Conservation (phyloP, 2,888 invertebrate genomes). For the Paralinhomoeus sp. region DNA sequence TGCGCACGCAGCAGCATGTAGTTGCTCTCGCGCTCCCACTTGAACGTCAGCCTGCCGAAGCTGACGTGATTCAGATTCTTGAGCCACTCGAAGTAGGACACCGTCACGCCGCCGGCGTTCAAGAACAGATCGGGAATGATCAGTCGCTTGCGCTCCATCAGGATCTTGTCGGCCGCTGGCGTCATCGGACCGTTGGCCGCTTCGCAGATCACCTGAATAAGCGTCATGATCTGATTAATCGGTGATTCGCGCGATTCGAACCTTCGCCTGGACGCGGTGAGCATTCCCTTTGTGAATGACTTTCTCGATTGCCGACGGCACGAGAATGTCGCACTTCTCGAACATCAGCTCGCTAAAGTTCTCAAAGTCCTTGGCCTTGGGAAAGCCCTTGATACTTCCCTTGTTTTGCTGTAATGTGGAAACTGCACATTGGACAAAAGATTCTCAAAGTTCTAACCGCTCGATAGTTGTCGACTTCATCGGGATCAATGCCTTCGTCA, state of each 20-base stretch:
- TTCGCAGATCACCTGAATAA: slow-evolving; percentile 57
- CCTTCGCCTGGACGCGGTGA: slow-evolving; percentile 63
- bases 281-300: slow-evolving; percentile 78
- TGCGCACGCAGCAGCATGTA: slow-evolving; percentile 56
- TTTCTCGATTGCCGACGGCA: slow-evolving; percentile 86
- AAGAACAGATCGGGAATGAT: slow-evolving; percentile 61
- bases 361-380: slow-evolving; percentile 62
- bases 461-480: slow-evolving; percentile 32
- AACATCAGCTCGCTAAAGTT: slow-evolving; percentile 39
- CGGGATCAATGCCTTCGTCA: slow-evolving; percentile 72
- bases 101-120: slow-evolving; percentile 71
- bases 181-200: slow-evolving; percentile 94
- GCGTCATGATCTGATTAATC: not conserved
- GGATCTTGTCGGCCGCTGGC: slow-evolving; percentile 72
- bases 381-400: slow-evolving; percentile 23
- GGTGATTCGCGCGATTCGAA: slow-evolving; percentile 26
- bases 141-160: slow-evolving; percentile 59
- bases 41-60: slow-evolving; percentile 70
- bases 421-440: not conserved
- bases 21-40: slow-evolving; percentile 78
- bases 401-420: not conserved
- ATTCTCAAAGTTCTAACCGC: not conserved
- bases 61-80: slow-evolving; percentile 94
- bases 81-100: slow-evolving; percentile 94
- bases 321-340: slow-evolving; percentile 79